A percentile compares a stretch with the other conserved stretches of the same genome.
These are phyloP conservation scores for Axis porcinus DNA, from an alignment of 2,113 vertebrate genomes.

Conservation along the genomic window DNA sequence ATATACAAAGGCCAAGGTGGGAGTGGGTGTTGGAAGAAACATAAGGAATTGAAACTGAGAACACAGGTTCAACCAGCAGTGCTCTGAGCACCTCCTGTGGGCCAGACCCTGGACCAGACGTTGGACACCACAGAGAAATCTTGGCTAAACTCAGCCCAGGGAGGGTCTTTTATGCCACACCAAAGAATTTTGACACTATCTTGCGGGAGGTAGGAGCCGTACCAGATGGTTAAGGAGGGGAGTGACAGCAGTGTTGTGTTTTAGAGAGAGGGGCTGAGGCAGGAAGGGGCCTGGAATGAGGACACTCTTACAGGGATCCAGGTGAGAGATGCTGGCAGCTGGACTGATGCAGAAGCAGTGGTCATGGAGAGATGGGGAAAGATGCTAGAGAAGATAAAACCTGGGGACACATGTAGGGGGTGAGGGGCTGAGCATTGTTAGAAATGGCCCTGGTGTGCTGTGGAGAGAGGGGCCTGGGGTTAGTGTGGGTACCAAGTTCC, in stretches of 20 bases:
- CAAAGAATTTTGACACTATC: neutral
- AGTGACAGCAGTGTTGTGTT: neutral
- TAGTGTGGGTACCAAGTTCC: neutral
- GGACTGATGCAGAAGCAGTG: neutral
- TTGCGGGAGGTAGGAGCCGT: fast-evolving
- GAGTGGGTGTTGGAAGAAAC: neutral
- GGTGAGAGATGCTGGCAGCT: neutral
- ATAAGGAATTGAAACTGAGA: neutral
- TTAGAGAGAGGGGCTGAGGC: neutral
- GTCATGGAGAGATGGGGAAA: neutral
- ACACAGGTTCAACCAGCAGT: neutral
- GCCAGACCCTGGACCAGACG: neutral
- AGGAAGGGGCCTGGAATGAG: neutral
- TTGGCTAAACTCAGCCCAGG: fast-evolving
- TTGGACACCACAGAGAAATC: neutral
- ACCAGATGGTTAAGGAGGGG: neutral
- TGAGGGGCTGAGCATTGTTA: neutral
- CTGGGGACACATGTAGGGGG: neutral
- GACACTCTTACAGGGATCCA: neutral
- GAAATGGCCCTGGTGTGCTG: neutral
- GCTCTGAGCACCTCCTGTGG: neutral
- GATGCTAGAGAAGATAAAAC: neutral
- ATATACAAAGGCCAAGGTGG: neutral
- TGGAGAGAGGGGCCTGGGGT: neutral
- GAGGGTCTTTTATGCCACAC: neutral